phyloP scores from a whole-genome alignment of 2,797 vertebrate species.

The Pitangus sulphuratus region DNA sequence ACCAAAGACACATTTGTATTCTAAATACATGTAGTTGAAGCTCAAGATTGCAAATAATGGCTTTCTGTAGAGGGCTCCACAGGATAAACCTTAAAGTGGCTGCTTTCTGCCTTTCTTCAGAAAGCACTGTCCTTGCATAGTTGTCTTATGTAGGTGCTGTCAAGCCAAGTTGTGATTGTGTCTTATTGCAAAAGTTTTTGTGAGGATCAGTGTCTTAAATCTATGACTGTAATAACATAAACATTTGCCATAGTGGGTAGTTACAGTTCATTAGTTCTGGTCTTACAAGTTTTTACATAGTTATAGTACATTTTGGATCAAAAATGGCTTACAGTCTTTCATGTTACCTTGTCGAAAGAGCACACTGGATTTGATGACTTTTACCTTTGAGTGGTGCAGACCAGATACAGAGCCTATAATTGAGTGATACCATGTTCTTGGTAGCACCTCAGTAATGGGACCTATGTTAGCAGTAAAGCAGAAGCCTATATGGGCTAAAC shows the following conservation, averaged over 20 bases:
- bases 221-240: neutral
- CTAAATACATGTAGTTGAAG: neutral
- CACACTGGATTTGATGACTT: fast-evolving
- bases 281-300: neutral
- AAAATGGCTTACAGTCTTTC: neutral
- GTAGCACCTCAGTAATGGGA: neutral
- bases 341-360: neutral
- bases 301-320: neutral
- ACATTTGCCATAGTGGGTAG: neutral
- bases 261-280: neutral
- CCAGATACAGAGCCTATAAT: neutral
- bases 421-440: fast-evolving
- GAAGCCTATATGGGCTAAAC: neutral
- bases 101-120: neutral
- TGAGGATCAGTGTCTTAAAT: neutral
- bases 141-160: neutral
- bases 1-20: neutral
- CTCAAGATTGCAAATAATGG: constrained; percentile 4
- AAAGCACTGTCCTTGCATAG: fast-evolving
- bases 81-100: neutral
- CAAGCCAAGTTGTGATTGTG: neutral
- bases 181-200: neutral
- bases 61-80: neutral
- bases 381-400: fast-evolving
- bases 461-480: fast-evolving